These are phyloP conservation scores for Bombylius discolor DNA, from an alignment of 2,888 invertebrate species.

Conservation along the genomic window DNA sequence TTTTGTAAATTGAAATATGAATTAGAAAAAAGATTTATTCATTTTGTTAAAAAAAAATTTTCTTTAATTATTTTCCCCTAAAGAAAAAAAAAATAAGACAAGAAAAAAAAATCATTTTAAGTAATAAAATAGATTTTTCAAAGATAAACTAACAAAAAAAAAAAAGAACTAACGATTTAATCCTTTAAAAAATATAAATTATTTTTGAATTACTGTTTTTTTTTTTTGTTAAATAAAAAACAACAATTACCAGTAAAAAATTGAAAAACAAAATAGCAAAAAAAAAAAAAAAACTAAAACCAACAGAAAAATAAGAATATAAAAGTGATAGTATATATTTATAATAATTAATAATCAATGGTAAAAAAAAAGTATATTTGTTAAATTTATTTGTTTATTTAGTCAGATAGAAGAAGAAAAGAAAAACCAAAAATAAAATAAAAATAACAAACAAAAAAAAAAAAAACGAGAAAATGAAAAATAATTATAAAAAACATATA, in stretches of 20 bases:
- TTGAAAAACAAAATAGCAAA: not conserved
- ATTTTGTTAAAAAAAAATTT: too few species aligned
- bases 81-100: too few species aligned
- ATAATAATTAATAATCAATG: slow-evolving; percentile 5
- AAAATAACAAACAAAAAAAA: not conserved
- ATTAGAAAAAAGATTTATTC: too few species aligned
- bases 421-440: not conserved
- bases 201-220: too few species aligned
- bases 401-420: slow-evolving; percentile 10
- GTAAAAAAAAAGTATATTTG: slow-evolving; percentile 11
- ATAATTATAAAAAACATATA: slow-evolving; percentile 2
- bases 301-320: not conserved
- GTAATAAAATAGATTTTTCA: too few species aligned
- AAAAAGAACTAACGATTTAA: too few species aligned
- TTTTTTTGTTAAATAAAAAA: not conserved
- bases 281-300: not conserved
- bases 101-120: too few species aligned
- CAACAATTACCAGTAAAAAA: not conserved
- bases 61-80: too few species aligned
- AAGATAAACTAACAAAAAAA: too few species aligned
- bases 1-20: too few species aligned
- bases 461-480: slow-evolving; percentile 1
- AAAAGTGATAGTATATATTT: slow-evolving; percentile 14
- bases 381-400: slow-evolving; percentile 15
- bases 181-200: too few species aligned